Evolutionary conservation across 2,797 vertebrate species (phyloP), one percentile per base, ranked within the genome.

Genomic region (Muraenolepis orangiensis): DNA sequence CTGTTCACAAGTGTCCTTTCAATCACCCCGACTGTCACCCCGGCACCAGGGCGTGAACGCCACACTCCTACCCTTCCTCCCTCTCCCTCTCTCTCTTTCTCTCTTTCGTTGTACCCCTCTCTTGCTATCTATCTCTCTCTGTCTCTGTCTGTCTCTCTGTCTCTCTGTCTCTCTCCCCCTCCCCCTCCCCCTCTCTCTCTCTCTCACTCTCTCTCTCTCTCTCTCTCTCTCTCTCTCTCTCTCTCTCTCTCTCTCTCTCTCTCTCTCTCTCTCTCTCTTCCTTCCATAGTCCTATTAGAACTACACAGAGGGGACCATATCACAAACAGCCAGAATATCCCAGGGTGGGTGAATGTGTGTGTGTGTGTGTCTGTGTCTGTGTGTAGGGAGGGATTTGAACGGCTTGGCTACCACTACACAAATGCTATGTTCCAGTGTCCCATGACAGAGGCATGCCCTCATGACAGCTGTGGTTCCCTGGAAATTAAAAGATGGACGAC

Each of bases 1-100:
- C 66, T 40, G 82, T 78, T 73, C 30, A 2, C 28, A 20, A 77
- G 78, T 73, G 81, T 87, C 84, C 78, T 77, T 76, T 84, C 73
- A 79, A 51, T 88, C 84, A 80, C 76, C 71, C 84, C 80, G 20
- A 75, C 79, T 76, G 78, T 51, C 87, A 74, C 74, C 74, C 12
- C 40, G 76, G 73, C 75, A 0, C 69, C 30, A 13, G 69, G 3
- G 72, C 30, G 57, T 72, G 73, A 82, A 13, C 76, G 38, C 18
- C 51, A 57, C 51, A 57, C 3, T 34, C 32, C 7, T 34, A 3
- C 7, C 51, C 51, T 57, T 57, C 20, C 42, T 34, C 51, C 51
- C 23, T 57, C 20, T 18, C 40, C 20, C 16, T 46, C 42, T 46
- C 42, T 5, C 6, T 6, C 18, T 20, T 20, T 8, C 51, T 42